A percentile compares a stretch with the other conserved stretches of the same genome.
phyloP scores from a whole-genome alignment of 1,140 invertebrate species.

The Drosophila kohkoa region DNA sequence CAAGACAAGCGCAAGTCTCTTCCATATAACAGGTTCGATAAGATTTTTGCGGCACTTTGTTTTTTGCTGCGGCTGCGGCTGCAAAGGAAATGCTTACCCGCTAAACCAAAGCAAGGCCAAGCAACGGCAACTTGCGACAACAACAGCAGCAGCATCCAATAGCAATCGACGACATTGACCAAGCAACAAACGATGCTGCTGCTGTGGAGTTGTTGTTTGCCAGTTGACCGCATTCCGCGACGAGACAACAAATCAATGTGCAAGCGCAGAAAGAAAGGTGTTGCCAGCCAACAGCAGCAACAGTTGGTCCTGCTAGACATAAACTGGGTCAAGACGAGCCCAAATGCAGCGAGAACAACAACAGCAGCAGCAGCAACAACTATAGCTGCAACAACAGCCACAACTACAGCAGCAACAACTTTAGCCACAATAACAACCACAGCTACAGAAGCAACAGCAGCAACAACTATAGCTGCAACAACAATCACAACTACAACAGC shows the following conservation, averaged over 20 bases:
- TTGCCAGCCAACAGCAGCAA: constrained; percentile 48
- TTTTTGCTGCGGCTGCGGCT: constrained; percentile 37
- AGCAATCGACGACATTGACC: constrained; percentile 68
- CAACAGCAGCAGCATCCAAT: background rate
- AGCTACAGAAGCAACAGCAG: constrained; percentile 50
- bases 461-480: constrained; percentile 40
- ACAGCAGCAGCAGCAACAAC: constrained; percentile 28
- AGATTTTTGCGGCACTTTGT: constrained; percentile 76
- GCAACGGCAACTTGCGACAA: constrained; percentile 57
- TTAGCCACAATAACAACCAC: constrained; percentile 5
- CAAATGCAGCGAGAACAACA: constrained; percentile 50
- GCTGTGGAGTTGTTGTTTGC: constrained; percentile 55
- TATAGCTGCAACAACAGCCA: constrained; percentile 35
- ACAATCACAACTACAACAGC: constrained; percentile 24
- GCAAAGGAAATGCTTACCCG: constrained; percentile 76
- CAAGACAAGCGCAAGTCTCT: background rate
- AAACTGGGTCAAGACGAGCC: constrained; percentile 74
- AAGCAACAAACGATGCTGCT: constrained; percentile 42
- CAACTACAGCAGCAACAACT: constrained; percentile 38
- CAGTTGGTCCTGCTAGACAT: constrained; percentile 45
- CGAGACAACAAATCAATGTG: constrained; percentile 73
- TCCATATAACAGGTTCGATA: constrained; percentile 77
- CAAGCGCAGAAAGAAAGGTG: constrained; percentile 68
- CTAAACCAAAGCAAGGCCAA: constrained; percentile 76
- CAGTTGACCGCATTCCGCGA: constrained; percentile 76